Percentiles rank a stretch among this genome's conserved stretches.
phyloP scores from a whole-genome alignment of 2,797 vertebrate species.

The Synanceia verrucosa region DNA sequence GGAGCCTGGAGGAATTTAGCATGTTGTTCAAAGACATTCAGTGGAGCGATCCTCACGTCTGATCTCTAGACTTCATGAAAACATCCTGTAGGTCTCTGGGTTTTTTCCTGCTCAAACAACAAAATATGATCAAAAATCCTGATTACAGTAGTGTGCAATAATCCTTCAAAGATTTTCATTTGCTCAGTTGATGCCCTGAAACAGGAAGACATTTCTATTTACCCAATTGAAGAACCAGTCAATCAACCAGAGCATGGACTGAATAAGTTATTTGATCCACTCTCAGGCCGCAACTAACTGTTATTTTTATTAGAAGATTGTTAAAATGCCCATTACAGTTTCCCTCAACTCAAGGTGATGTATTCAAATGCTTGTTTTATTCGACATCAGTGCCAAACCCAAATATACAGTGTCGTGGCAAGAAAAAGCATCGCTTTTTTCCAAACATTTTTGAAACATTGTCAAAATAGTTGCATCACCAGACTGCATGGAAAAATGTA shows the following conservation, averaged over 20 bases:
- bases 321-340: not conserved
- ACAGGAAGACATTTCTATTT: not conserved
- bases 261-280: not conserved
- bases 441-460: too few species aligned
- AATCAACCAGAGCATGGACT: not conserved
- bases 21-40: slow-evolving; percentile 17
- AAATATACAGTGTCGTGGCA: not conserved
- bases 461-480: too few species aligned
- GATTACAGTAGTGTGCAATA: not conserved
- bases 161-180: not conserved
- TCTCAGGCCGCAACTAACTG: not conserved
- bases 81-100: not conserved
- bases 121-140: not conserved
- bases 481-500: too few species aligned
- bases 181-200: not conserved
- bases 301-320: not conserved
- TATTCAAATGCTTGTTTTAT: not conserved
- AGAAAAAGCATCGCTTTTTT: not conserved
- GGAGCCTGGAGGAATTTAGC: not conserved
- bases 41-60: too few species aligned
- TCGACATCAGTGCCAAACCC: not conserved
- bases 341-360: not conserved
- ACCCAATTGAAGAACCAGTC: not conserved
- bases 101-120: not conserved
- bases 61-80: too few species aligned